Evolutionary conservation across 2,797 vertebrate genomes (phyloP).

Genomic region (Lophotriccus pileatus): DNA sequence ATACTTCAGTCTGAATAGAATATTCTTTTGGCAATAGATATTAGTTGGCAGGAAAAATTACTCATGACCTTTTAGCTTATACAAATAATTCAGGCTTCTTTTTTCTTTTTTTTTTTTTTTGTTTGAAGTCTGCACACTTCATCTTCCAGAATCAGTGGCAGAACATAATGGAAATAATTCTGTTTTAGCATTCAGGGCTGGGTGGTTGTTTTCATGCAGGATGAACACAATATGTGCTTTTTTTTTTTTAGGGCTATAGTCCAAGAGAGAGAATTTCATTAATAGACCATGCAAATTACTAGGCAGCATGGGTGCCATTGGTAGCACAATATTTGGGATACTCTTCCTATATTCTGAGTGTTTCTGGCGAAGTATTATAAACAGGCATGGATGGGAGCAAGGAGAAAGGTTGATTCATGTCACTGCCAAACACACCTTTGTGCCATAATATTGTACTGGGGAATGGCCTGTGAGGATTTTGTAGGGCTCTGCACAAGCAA

Average conservation of each 20-base stretch:
- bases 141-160: neutral
- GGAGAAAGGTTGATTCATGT: neutral
- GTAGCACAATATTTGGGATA: conserved; percentile 1
- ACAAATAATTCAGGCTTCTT: conserved; percentile 18
- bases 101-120: neutral
- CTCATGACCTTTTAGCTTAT: neutral
- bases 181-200: neutral
- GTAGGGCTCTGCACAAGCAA: neutral
- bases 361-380: neutral
- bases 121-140: neutral
- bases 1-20: neutral
- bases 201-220: neutral
- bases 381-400: neutral
- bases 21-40: conserved; percentile 11
- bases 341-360: neutral
- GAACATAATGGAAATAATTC: neutral
- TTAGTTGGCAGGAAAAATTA: conserved; percentile 25
- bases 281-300: neutral
- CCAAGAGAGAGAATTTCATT: neutral
- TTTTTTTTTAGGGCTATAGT: neutral
- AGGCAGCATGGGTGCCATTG: neutral
- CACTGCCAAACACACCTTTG: neutral
- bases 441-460: neutral
- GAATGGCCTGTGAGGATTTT: neutral
- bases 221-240: neutral